Percentiles rank a stretch among this genome's conserved stretches.
These are phyloP conservation scores for Eilema caniola DNA, from an alignment of 2,888 invertebrate species.

Conservation along the genomic window DNA sequence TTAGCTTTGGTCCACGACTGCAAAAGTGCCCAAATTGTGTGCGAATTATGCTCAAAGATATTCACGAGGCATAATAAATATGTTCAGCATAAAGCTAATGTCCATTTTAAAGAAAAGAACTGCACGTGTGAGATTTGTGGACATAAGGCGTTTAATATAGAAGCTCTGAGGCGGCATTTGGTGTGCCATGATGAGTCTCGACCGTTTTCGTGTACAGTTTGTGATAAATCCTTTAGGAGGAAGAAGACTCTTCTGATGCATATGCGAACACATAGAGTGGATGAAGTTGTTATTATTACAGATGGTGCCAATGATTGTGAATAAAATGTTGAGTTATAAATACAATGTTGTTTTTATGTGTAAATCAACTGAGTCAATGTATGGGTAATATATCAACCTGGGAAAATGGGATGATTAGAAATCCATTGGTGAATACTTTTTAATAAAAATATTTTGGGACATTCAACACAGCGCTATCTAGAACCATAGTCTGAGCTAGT, in stretches of 20 bases:
- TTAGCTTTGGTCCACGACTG: constrained; percentile 53
- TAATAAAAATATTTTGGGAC: too few relatives aligned
- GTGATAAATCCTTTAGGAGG: constrained; percentile 29
- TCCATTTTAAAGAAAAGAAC: constrained; percentile 56
- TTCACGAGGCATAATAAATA: constrained; percentile 52
- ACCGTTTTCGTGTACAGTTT: constrained; percentile 34
- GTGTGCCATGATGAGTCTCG: constrained; percentile 27
- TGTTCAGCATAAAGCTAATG: constrained; percentile 55
- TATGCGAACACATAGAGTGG: constrained; percentile 21
- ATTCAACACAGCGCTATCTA: too few relatives aligned
- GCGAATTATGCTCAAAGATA: constrained; percentile 63
- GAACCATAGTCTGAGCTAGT: too few relatives aligned
- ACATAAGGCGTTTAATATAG: constrained; percentile 48
- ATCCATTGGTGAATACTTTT: too few relatives aligned
- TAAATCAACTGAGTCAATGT: too few relatives aligned
- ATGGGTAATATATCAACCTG: too few relatives aligned
- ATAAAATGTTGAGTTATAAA: background rate
- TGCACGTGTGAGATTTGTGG: constrained; percentile 58
- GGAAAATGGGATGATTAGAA: too few relatives aligned
- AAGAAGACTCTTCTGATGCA: constrained; percentile 33
- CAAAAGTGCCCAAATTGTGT: constrained; percentile 54
- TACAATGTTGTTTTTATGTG: background rate
- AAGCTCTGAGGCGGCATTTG: constrained; percentile 33
- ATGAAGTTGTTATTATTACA: constrained; percentile 6
- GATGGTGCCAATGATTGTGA: constrained; percentile 15